These are phyloP conservation scores for Thrips palmi DNA, from an alignment of 1,140 invertebrate species.

Conservation along the genomic window DNA sequence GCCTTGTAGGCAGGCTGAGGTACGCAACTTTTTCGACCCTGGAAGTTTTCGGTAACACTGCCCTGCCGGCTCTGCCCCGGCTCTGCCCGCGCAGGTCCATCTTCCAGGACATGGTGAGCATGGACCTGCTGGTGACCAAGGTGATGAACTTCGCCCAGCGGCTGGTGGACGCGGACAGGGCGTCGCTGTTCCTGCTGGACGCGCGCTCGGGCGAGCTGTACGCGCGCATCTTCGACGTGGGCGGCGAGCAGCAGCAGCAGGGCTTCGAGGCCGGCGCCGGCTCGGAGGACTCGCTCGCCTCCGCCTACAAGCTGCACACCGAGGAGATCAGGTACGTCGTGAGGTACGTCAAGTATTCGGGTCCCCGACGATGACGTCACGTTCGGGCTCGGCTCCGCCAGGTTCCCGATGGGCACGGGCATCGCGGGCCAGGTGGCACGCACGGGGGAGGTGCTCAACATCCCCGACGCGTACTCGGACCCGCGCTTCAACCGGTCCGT, in stretches of 20 bases:
- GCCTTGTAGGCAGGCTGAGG: too few species aligned
- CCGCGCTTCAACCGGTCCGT: conserved; percentile 58
- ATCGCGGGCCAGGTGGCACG: conserved; percentile 54
- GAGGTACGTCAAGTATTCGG: too few species aligned
- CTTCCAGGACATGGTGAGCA: conserved; percentile 68
- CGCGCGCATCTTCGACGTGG: conserved; percentile 63
- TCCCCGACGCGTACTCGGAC: conserved; percentile 60
- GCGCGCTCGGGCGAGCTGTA: conserved; percentile 51
- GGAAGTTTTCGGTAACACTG: too few species aligned
- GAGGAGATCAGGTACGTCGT: too few species aligned
- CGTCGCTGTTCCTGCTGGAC: conserved; percentile 59
- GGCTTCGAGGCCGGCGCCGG: conserved; percentile 17
- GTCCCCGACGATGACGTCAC: conserved; percentile 8
- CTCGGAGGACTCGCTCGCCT: too few species aligned
- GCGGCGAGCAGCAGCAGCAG: conserved; percentile 22
- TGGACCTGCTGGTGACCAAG: conserved; percentile 64
- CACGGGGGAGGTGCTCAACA: conserved; percentile 59
- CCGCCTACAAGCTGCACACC: too few species aligned
- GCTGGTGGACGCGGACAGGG: conserved; percentile 61
- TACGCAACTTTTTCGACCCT: too few species aligned
- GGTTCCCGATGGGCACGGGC: conserved; percentile 33
- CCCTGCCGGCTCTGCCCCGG: background rate
- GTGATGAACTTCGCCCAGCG: conserved; percentile 67
- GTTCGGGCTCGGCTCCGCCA: conserved; percentile 24
- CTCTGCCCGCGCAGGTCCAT: conserved; percentile 29